Base-by-base conservation (phyloP, 1,140 invertebrate genomes). In the Arctopsyche grandis region DNA sequence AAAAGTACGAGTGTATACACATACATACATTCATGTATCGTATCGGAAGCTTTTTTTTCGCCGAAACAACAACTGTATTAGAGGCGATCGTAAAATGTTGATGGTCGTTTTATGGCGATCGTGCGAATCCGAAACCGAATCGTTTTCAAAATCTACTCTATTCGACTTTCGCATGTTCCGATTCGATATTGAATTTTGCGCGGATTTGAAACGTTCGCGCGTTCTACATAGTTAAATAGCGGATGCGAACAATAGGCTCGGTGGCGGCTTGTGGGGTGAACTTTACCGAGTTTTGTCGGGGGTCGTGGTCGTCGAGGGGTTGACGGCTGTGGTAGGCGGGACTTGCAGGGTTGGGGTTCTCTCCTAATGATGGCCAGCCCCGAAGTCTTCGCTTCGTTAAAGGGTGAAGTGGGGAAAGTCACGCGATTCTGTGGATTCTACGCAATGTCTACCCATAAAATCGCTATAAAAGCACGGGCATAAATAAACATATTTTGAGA, bases 1-100 rank as follows among this genome's bases (percentile, higher is more conserved):
- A 7, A 52, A 14, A 4, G 16, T 52, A 52, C 48, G 12, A 5
- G 12, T 10, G 10, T 14, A 52, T 10, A 52, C 48, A 52, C 48
- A 52, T 16, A 52, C 48, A 52, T 16, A 52, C 48, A 12, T 16
- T 5, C 48, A 12, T 16, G n/a, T n/a, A n/a, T 38, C 29, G 29
- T 38, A 7, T 38, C 29, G 29, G 29, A 7, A 7, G 29, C 3
- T 38, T 38, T 38, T 52, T 14, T 52, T 14, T 16, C 10, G 48
- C 16, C 16, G 48, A 52, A 52, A 52, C 48, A 52, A 52, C 48
- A 52, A 52, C 48, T 52, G 16, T 52, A 52, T 52, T 52, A 52
- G 12, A 52, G 48, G 16, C 48, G 48, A 52, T 52, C 48, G 48
- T 52, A 52, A 52, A 52, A 52, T 52, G 3, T 52, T 52, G 12